phyloP scores from a whole-genome alignment of 2,113 vertebrate genomes.

The Geococcyx californianus region DNA sequence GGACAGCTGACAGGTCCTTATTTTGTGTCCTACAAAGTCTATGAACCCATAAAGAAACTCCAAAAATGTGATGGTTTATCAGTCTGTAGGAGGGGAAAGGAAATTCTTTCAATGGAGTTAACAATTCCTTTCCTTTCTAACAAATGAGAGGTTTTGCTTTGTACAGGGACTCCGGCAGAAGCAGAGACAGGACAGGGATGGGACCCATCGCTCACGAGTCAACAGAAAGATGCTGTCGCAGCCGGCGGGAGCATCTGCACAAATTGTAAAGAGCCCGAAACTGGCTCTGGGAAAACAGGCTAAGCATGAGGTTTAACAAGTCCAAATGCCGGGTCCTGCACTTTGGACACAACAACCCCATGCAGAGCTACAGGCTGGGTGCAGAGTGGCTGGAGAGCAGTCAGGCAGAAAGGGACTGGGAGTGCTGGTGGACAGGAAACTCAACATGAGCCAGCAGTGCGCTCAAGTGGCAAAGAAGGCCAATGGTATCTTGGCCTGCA shows the following conservation, averaged over 20 bases:
- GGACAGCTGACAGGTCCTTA: constrained; percentile 52
- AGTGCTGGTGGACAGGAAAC: too few relatives aligned
- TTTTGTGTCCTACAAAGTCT: constrained; percentile 26
- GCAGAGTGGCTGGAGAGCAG: too few relatives aligned
- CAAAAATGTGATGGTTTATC: constrained; percentile 58
- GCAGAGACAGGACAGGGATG: background rate
- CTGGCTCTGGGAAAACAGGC: background rate
- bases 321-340: too few relatives aligned
- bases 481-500: too few relatives aligned
- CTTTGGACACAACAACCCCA: background rate
- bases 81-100: constrained; percentile 24
- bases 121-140: constrained; percentile 49
- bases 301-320: too few relatives aligned
- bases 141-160: constrained; percentile 54
- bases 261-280: background rate
- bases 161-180: background rate
- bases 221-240: constrained; percentile 19
- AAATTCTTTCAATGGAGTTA: constrained; percentile 66
- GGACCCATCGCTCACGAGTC: background rate
- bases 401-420: too few relatives aligned
- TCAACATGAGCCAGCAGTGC: too few relatives aligned
- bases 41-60: constrained; percentile 2
- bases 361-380: too few relatives aligned
- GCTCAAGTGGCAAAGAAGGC: too few relatives aligned
- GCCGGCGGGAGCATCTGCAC: background rate